A percentile compares a stretch with the other conserved stretches of the same genome.
Conservation (phyloP, 2,888 invertebrate species). For the Sympetrum striolatum region DNA sequence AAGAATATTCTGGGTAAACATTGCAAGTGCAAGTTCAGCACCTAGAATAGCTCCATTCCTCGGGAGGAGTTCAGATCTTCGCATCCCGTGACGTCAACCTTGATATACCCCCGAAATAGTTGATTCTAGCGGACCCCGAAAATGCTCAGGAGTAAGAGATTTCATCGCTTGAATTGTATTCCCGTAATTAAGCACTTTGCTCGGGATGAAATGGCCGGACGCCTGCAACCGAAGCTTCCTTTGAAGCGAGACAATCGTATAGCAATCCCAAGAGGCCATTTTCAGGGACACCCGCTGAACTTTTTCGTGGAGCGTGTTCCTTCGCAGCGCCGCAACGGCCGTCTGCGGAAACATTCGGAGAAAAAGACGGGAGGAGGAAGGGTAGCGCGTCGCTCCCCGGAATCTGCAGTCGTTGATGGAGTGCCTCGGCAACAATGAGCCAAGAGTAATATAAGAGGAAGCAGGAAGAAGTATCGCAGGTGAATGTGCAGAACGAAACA, state of each 20-base stretch:
- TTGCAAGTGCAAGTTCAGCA: no score
- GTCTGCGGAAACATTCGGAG: background rate
- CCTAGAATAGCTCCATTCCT: no score
- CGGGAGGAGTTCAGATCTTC: no score
- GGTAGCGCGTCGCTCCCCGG: background rate
- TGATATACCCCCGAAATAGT: no score
- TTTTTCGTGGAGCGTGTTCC: background rate
- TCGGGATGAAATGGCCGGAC: background rate
- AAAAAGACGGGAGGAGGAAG: background rate
- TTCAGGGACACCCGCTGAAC: no score
- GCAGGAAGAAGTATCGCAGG: background rate
- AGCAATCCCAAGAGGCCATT: background rate
- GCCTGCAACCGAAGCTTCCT: background rate
- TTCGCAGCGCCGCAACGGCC: background rate
- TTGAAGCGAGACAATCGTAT: background rate
- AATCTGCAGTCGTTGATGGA: background rate
- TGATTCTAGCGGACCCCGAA: no score
- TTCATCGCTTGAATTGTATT: no score
- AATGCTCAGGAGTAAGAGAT: no score
- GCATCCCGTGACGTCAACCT: no score
- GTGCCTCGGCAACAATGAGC: background rate
- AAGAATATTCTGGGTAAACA: no score
- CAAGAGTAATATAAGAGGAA: conserved; percentile 22
- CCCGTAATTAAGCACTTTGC: background rate
- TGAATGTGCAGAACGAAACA: background rate